These are phyloP conservation scores for Rhabdomys dilectus DNA, from an alignment of 2,113 vertebrate genomes.

Conservation along the genomic window DNA sequence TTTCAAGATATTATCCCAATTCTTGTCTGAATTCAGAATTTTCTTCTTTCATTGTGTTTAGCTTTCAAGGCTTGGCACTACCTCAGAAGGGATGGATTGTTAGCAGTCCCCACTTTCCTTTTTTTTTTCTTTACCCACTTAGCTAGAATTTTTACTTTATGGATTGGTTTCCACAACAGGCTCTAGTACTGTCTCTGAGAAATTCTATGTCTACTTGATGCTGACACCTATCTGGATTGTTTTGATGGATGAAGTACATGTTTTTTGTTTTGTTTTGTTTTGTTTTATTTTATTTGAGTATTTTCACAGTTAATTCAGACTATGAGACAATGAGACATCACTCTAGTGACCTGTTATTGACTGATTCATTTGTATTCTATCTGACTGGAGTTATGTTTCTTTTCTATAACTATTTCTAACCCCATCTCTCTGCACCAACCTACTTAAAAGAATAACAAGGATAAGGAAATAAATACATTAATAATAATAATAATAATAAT, in stretches of 20 bases:
- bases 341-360: neutral
- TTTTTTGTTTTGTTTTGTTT: too few species aligned
- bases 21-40: neutral
- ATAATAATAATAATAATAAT: too few species aligned
- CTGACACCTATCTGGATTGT: neutral
- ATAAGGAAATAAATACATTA: too few species aligned
- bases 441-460: neutral
- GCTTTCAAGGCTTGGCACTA: neutral
- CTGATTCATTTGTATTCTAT: neutral
- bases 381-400: neutral
- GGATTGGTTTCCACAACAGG: neutral
- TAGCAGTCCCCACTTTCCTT: neutral
- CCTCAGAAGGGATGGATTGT: neutral
- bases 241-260: neutral
- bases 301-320: neutral
- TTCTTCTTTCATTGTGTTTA: neutral
- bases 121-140: neutral
- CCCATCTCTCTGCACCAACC: neutral
- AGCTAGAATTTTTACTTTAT: neutral
- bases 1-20: neutral
- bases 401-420: neutral
- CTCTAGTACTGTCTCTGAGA: neutral
- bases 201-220: neutral
- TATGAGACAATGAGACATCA: neutral
- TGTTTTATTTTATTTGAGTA: neutral